phyloP scores from a whole-genome alignment of 2,888 invertebrate genomes.

The Lasioglossum marginatum region DNA sequence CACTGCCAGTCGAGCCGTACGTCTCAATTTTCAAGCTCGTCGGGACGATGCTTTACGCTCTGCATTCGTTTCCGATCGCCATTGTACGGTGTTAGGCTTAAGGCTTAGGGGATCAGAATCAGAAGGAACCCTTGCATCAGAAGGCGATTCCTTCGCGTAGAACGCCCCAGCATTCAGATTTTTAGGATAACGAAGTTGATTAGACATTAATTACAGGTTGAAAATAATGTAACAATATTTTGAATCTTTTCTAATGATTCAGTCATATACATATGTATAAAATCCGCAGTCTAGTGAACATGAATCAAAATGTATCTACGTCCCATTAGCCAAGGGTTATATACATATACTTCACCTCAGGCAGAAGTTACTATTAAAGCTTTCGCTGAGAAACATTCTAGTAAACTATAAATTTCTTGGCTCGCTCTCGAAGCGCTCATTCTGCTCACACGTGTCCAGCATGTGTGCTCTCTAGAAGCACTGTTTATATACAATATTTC shows the following conservation, averaged over 20 bases:
- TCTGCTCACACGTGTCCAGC: neutral
- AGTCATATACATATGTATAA: neutral
- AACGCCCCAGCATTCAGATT: no score
- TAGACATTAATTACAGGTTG: no score
- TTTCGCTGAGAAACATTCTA: neutral
- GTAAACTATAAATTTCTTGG: neutral
- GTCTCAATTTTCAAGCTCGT: conserved; percentile 25
- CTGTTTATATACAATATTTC: neutral
- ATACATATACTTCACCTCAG: no score
- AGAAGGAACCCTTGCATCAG: no score
- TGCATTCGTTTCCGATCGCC: neutral
- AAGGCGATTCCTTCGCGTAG: neutral
- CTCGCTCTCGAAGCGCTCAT: neutral
- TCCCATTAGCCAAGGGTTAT: neutral
- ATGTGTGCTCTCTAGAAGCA: neutral
- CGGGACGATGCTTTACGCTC: neutral
- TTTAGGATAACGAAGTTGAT: no score
- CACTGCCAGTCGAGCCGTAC: conserved; percentile 7
- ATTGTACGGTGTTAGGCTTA: neutral
- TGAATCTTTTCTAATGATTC: neutral
- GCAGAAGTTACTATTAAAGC: no score
- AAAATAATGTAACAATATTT: no score
- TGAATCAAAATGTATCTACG: neutral
- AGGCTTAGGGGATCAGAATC: neutral
- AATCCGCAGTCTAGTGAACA: neutral